Base-by-base conservation (phyloP, 2,888 invertebrate genomes). In the Conops quadrifasciatus region DNA sequence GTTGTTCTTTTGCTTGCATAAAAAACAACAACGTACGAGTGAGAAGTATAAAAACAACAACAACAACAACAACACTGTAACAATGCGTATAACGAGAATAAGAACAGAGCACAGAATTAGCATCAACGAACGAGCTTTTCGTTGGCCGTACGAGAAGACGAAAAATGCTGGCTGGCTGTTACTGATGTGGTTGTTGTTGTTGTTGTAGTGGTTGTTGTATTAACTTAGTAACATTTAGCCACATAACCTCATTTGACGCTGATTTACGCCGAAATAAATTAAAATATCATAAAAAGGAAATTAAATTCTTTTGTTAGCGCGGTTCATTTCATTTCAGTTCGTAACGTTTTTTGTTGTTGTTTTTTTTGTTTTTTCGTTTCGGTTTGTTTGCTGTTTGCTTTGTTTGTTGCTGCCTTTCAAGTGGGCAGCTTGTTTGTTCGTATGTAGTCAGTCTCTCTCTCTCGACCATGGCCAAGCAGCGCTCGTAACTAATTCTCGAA, bases 281-380 rank as follows among this genome's bases (percentile, higher is more conserved):
- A 82, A 82, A 82, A 82, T 83, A 82, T 82, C 80, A 82, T 83
- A 82, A 83, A 82, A 81, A 81, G 81, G 81, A 83, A 83, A 82
- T 82, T 82, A 82, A 83, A 81, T 82, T 82, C 81, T 80, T 58
- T 80, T 82, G 60, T 45, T 63, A 47, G n/a, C 28, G n/a, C 28
- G 2, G 2, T 16, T 63, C 9, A 36, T 36, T 36, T 36, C 36
- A 36, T 36, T 30, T 21, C 43, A 21, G 3, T n/a, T 36, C 26
- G 19, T 51, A 2, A 1, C 53, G 11, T 65, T 65, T 15, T 65
- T 4, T 36, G 36, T 36, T 65, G 49, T 65, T 36, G 30, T 36
- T 36, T 49, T 45, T 45, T 21, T 53, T 66, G 36, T 53, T 66
- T 53, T n/a, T 53, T 53, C 64, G 28, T 24, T 64, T 21, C 62